Conservation (phyloP, 2,888 invertebrate species). For the Xestoiulus laeticollis region DNA sequence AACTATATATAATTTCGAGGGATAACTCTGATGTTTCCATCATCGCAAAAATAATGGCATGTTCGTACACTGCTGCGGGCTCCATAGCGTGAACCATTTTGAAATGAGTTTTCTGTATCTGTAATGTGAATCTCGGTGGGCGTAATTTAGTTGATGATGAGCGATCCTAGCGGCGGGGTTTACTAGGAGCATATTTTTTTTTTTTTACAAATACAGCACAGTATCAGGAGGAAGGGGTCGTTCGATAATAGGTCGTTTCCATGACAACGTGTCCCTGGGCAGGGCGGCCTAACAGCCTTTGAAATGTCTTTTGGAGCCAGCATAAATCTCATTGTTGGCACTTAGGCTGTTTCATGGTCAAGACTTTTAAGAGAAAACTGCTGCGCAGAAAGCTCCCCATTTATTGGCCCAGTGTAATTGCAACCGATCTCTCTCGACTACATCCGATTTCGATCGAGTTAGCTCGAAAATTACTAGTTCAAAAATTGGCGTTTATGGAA, state of each 20-base stretch:
- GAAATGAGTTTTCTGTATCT: constrained; percentile 40
- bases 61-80: constrained; percentile 24
- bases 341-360: constrained; percentile 40
- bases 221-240: constrained; percentile 23
- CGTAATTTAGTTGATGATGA: constrained; percentile 30
- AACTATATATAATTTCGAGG: constrained; percentile 30
- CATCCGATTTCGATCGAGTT: constrained; percentile 46
- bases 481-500: constrained; percentile 38
- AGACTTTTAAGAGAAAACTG: constrained; percentile 45
- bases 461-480: constrained; percentile 42
- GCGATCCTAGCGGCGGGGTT: constrained; percentile 35
- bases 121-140: constrained; percentile 41
- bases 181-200: background rate
- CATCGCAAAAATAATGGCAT: constrained; percentile 24
- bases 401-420: constrained; percentile 43
- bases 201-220: background rate
- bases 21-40: constrained; percentile 30
- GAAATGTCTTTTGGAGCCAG: constrained; percentile 49
- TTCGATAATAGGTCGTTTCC: constrained; percentile 45
- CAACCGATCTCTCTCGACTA: constrained; percentile 6
- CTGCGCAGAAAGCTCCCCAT: constrained; percentile 23
- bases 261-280: constrained; percentile 35
- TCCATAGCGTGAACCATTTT: constrained; percentile 35
- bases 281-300: constrained; percentile 46
- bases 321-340: constrained; percentile 50